Evolutionary conservation across 2,113 vertebrate species (phyloP), one percentile per base, ranked within the genome.

Genomic region (Neofelis nebulosa): DNA sequence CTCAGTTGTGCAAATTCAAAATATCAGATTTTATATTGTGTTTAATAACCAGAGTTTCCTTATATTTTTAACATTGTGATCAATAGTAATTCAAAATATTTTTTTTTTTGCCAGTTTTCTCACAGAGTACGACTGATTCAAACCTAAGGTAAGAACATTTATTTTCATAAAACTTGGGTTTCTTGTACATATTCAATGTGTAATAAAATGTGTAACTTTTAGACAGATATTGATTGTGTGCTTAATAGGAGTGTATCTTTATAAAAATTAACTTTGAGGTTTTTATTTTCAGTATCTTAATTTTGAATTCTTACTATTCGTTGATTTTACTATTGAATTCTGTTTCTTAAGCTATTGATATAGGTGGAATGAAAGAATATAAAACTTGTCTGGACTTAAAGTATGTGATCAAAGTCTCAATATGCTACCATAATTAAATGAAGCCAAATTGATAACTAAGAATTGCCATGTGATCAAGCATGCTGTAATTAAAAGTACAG

Each of bases 251-350:
- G 48, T 73, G 0, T 3, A 1, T 25, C 14, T 89, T 66, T 81
- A 61, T 85, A 52, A 91, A 79, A 86, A 52, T 27, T 78, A 61
- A n/a, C 10, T 1, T 57, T 38, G 29, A 7, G 45, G 0, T 38
- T 82, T 93, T 95, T 88, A 76, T 89, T 65, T 94, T 91, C 9
- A 88, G 4, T 1, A 57, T 83, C 1, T 19, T 91, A 52, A 55
- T 69, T 95, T 74, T 61, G 14, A 10, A 71, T 93, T 38, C 48
- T 50, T 73, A 50, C 36, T 33, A 80, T 29, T 68, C 89, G 36
- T 33, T 88, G 29, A 91, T 81, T 97, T 93, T 55, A 83, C 18
- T 55, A 31, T 48, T 83, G 21, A 93, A 78, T 92, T 89, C 5
- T 93, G 5, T 88, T 88, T 88, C n/a, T 78, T 27, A 84, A 96